Base-by-base conservation (phyloP, 1,140 invertebrate species). In the Neodiprion lecontei region DNA sequence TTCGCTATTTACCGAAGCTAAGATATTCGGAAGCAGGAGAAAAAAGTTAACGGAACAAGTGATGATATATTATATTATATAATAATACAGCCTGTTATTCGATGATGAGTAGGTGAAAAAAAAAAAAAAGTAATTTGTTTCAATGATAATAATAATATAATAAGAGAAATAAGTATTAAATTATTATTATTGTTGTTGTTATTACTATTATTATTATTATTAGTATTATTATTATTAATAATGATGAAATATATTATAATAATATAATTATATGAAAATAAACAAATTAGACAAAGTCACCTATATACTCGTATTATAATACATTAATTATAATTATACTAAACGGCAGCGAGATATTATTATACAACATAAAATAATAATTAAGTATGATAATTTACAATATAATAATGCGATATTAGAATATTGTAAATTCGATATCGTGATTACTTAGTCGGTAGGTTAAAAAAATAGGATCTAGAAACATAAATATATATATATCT, bases 131-230 rank as follows among this genome's bases (percentile, higher is more conserved):
- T 79, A 79, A 71, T 75, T 78, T 79, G 78, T 79, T 80, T 75
- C 79, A 79, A 81, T 80, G 78, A 76, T 78, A 80, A 78, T 78
- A 83, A 83, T 80, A 83, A 83, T 81, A 80, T 79, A 78, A 79
- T 78, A 80, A 81, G 77, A 81, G 76, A 79, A 78, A 79, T 75
- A 79, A 81, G 78, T 79, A 73, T 73, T n/a, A 67, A 81, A 77
- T 77, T 78, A 78, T 80, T 78, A 79, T 77, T 76, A 81, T 40
- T 40, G 28, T 40, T 40, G 28, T 40, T 40, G 28, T 40, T 40
- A 40, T 40, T 40, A 40, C 28, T 40, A 40, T 40, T 40, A 40
- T 40, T 40, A 40, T 40, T 40, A 40, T 40, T 40, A 40, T 40
- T 40, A 40, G 1, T 40, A 40, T 40, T 40, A 40, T 40, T 40